A percentile compares a stretch with the other conserved stretches of the same genome.
Conservation (phyloP, 92 coral and sea anemone genomes). For the Micromussa lordhowensis region DNA sequence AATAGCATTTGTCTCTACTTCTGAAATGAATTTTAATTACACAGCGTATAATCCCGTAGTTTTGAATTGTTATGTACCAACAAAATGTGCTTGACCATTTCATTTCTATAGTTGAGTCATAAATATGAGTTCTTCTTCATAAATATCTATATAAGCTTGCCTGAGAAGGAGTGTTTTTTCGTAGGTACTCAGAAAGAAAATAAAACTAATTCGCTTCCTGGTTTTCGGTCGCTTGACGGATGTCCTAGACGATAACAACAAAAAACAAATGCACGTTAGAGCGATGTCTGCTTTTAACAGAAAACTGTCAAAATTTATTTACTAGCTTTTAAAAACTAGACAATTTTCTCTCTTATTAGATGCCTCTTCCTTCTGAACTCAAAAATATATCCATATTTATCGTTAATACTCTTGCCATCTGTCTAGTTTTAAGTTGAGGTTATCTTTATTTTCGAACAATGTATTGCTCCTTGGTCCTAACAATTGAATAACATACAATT, state of each 20-base stretch:
- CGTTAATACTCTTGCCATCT: not conserved
- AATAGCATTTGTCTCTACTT: constrained; percentile 1
- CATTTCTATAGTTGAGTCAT: not conserved
- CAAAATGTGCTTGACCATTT: not conserved
- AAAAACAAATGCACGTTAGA: not conserved
- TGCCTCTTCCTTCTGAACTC: not conserved
- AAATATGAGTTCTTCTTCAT: not conserved
- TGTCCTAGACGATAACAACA: no score
- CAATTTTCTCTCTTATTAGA: not conserved
- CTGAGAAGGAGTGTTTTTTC: not conserved
- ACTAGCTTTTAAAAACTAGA: not conserved
- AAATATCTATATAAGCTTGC: not conserved
- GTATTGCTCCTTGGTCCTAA: no score
- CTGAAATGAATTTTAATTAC: constrained; percentile 2
- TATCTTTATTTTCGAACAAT: not conserved
- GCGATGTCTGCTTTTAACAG: not conserved
- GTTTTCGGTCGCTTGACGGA: not conserved
- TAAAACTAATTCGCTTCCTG: not conserved
- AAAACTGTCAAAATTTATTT: not conserved
- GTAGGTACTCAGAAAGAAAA: not conserved
- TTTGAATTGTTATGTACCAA: not conserved
- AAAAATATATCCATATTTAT: not conserved
- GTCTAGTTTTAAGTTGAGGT: not conserved
- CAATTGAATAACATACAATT: not conserved
- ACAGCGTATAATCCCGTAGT: not conserved